Base-by-base conservation (phyloP, 2,797 vertebrate genomes). In the Crenichthys baileyi region DNA sequence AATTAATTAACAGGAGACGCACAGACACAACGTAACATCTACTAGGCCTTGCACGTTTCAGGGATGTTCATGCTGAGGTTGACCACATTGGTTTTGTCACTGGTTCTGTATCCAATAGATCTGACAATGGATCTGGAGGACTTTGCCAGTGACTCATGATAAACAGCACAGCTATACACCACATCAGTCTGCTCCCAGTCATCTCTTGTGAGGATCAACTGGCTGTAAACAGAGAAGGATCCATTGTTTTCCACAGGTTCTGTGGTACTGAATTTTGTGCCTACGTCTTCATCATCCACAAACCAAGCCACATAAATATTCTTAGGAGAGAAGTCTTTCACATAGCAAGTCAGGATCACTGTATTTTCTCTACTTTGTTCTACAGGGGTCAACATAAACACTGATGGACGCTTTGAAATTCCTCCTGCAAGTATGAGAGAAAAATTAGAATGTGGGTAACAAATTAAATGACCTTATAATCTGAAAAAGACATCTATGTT, bases 271-370 rank as follows among this genome's bases (percentile, higher is more conserved):
- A 72, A 79, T 3, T 0, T 1, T 31, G 87, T 58, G 56, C 36
- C 39, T 76, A 67, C 46, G 11, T 53, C 26, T 41, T 72, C 18
- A 18, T 95, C 93, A 74, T 95, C 74, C 75, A 92, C 91, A 77
- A 93, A 84, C 96, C 96, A 97, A 87, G 92, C 85, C 67, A 97
- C 85, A 0, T 39, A 71, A 67, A 96, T 68, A 0, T 95, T 93
- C 0, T 11, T 0, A 2, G 96, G 96, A 77, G 15, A 90, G 95
- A 97, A 97, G 76, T 88, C 89, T 78, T 83, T 93, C 76, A 95
- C 63, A 80, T 84, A 74, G 90, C 96, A 97, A 87, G 95, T 94
- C 83, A 97, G 44, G 74, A 90, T 95, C 85, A 96, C 80, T 0
- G 0, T 46, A 0, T 61, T 0, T 8, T 4, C 61, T 41, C 9